phyloP scores from a whole-genome alignment of 1,140 invertebrate genomes.

The Euwallacea similis region DNA sequence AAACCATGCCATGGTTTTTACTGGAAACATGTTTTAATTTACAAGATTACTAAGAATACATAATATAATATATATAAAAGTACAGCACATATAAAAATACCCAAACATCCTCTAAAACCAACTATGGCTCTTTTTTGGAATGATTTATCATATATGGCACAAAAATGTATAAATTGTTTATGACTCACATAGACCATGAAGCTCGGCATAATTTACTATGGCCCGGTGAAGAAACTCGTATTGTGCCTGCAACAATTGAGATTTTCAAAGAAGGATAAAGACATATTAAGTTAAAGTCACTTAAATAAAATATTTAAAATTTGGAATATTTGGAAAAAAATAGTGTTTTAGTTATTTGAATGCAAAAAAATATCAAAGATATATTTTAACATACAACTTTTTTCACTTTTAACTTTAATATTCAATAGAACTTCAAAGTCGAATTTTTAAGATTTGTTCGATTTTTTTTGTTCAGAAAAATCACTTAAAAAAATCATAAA shows the following conservation, averaged over 20 bases:
- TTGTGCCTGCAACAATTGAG: constrained; percentile 68
- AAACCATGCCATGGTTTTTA: constrained; percentile 43
- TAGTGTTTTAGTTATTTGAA: too few species aligned
- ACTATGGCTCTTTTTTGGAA: constrained; percentile 41
- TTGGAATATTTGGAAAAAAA: too few species aligned
- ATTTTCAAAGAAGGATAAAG: not conserved
- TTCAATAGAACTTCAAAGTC: too few species aligned
- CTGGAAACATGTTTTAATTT: constrained; percentile 40
- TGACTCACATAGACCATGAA: constrained; percentile 68
- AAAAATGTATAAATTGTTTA: constrained; percentile 40
- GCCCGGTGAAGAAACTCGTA: constrained; percentile 90
- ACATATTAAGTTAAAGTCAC: not conserved
- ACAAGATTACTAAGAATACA: constrained; percentile 37
- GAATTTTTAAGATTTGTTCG: too few species aligned
- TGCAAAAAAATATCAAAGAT: too few species aligned
- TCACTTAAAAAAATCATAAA: too few species aligned
- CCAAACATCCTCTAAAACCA: constrained; percentile 41
- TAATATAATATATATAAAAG: constrained; percentile 37
- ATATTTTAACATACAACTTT: too few species aligned
- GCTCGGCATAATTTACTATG: constrained; percentile 85
- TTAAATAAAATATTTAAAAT: not conserved
- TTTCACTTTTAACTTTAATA: too few species aligned
- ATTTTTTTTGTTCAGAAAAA: too few species aligned
- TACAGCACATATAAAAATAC: constrained; percentile 45
- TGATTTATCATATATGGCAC: constrained; percentile 41